Base-by-base conservation (phyloP, 2,888 invertebrate genomes). In the Torymus aiolomorphi region DNA sequence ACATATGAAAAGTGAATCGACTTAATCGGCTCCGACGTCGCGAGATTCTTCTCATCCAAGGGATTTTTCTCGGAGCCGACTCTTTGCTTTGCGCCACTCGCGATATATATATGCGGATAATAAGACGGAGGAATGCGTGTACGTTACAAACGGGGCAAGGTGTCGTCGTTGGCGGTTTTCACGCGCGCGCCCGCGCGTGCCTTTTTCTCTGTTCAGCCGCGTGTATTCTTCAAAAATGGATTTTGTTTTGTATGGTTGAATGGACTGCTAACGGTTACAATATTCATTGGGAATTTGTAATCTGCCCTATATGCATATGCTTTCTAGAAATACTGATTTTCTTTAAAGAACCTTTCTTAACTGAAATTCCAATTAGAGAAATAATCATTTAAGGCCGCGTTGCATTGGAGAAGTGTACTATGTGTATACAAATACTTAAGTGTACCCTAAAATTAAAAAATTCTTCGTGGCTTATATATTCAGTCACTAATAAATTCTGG, bases 1-100 rank as follows among this genome's bases (percentile, higher is more conserved):
- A 13, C 16, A 5, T 1, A 16, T n/a, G 71, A 69, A 73, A 72
- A 78, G 42, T 14, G 61, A 61, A 70, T 70, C 56, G 57, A 69
- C 57, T 73, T 73, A 80, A 80, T 80, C 57, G 76, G 73, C 73
- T 80, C 59, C 57, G 51, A 56, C 56, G 42, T 63, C 63, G 70
- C 79, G 71, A 52, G 62, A 72, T 52, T 31, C 20, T 61, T 66
- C n/a, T n/a, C 49, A 12, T 59, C 24, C 2, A 31, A 31, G 65
- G 13, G 51, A 74, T n/a, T 67, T 67, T 73, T 63, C 71, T 59
- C 57, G 31, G 20, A 51, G 52, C 51, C 24, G 20, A 12, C 62
- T 14, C 61, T 67, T 31, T 31, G 31, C 62, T 76, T 69, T 69
- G 62, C 54, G 54, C 54, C 54, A 42, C 54, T 52, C n/a, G 69